Conservation (phyloP, 2,888 invertebrate genomes). For the Mythimna vitellina region DNA sequence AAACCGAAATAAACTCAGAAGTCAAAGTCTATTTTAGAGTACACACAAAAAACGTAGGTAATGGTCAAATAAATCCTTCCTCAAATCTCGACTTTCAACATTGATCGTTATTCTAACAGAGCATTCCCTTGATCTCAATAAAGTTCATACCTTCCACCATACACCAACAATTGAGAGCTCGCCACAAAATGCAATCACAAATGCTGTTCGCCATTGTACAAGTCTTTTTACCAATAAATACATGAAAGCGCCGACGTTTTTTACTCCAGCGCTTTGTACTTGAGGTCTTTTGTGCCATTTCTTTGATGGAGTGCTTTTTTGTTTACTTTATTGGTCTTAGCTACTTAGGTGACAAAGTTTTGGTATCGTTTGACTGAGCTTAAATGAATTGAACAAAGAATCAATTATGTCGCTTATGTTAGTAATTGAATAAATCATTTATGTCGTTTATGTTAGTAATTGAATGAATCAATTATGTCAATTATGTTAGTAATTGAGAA, state of each 20-base stretch:
- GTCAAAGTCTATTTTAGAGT: too few species aligned
- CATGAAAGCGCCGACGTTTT: conserved; percentile 68
- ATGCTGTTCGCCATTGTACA: conserved; percentile 77
- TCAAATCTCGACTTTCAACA: background rate
- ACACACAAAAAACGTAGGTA: too few species aligned
- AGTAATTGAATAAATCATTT: conserved; percentile 1
- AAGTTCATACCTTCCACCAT: conserved; percentile 51
- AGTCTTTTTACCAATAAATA: conserved; percentile 70
- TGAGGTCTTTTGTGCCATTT: conserved; percentile 41
- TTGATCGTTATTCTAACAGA: background rate
- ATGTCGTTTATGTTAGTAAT: background rate
- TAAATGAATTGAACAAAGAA: conserved; percentile 30
- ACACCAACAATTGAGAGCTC: conserved; percentile 68
- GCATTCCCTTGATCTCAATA: background rate
- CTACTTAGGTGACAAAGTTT: conserved; percentile 53
- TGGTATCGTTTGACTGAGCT: conserved; percentile 20
- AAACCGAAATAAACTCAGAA: too few species aligned
- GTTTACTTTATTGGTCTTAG: conserved; percentile 25
- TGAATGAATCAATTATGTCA: conserved; percentile 17
- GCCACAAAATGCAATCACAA: conserved; percentile 79
- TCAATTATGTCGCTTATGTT: conserved; percentile 16
- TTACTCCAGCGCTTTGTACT: conserved; percentile 62
- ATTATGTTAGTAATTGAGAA: conserved; percentile 31
- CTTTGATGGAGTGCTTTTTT: conserved; percentile 58
- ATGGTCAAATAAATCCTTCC: background rate